These are phyloP conservation scores for Sepiola atlantica DNA, from an alignment of 2,888 invertebrate species.

Conservation along the genomic window DNA sequence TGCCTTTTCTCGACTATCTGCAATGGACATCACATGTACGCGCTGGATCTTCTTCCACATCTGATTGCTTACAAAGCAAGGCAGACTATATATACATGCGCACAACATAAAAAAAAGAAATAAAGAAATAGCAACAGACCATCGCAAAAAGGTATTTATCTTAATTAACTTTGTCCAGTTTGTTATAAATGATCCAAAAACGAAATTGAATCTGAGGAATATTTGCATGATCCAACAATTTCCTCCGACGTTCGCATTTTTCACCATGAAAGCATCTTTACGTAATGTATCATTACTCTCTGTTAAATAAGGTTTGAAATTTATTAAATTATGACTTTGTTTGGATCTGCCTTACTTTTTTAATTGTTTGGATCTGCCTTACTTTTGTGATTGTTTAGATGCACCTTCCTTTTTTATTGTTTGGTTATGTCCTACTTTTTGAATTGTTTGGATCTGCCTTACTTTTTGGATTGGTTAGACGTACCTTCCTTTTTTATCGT, in stretches of 20 bases:
- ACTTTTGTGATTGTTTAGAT: neutral
- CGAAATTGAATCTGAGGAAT: neutral
- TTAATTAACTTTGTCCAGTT: neutral
- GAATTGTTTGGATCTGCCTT: too few relatives aligned
- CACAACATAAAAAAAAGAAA: neutral
- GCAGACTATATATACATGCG: neutral
- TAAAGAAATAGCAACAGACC: neutral
- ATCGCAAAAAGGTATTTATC: conserved; percentile 22
- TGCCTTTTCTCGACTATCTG: neutral
- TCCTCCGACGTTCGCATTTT: neutral
- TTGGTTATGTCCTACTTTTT: too few relatives aligned
- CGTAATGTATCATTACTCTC: neutral
- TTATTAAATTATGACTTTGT: neutral
- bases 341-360: neutral
- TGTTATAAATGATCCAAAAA: conserved; percentile 32
- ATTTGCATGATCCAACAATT: neutral
- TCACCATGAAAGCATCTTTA: neutral
- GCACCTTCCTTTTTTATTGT: neutral
- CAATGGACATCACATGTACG: neutral
- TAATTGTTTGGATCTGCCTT: neutral
- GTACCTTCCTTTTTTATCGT: too few relatives aligned
- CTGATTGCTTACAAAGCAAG: neutral
- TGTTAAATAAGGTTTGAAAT: neutral
- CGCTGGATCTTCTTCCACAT: neutral
- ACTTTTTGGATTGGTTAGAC: too few relatives aligned